Conservation (phyloP, 2,797 vertebrate species). For the Paguma larvata region DNA sequence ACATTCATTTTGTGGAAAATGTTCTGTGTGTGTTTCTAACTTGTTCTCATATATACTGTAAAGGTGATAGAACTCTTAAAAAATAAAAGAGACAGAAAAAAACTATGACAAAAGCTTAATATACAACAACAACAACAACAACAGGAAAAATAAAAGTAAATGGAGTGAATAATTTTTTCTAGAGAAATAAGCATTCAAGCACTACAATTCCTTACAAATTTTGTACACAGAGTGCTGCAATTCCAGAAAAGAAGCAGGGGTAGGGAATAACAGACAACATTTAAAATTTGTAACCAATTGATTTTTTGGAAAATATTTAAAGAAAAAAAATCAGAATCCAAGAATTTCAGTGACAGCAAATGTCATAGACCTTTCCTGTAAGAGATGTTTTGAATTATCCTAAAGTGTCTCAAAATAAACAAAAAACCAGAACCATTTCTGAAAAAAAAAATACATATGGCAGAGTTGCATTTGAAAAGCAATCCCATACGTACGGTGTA, state of each 20-base stretch:
- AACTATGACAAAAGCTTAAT: background rate
- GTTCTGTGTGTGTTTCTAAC: background rate
- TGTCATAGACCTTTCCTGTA: background rate
- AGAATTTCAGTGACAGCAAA: background rate
- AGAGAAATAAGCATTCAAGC: background rate
- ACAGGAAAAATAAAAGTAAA: conserved; percentile 1
- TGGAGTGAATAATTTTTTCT: background rate
- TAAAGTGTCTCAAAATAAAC: background rate
- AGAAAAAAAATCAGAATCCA: background rate
- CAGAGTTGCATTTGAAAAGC: background rate
- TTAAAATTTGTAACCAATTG: background rate
- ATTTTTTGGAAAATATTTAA: background rate
- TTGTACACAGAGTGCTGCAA: background rate
- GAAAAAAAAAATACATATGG: background rate
- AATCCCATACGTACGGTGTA: background rate
- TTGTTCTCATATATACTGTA: background rate
- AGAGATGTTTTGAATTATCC: background rate
- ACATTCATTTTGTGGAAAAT: background rate
- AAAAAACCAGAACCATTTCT: background rate
- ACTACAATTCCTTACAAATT: background rate
- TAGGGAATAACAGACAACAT: background rate
- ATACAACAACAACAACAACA: background rate
- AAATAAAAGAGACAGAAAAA: background rate
- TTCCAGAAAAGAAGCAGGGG: background rate
- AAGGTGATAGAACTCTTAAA: background rate